These are phyloP conservation scores for Episyrphus balteatus DNA, from an alignment of 1,140 invertebrate species.

Conservation along the genomic window DNA sequence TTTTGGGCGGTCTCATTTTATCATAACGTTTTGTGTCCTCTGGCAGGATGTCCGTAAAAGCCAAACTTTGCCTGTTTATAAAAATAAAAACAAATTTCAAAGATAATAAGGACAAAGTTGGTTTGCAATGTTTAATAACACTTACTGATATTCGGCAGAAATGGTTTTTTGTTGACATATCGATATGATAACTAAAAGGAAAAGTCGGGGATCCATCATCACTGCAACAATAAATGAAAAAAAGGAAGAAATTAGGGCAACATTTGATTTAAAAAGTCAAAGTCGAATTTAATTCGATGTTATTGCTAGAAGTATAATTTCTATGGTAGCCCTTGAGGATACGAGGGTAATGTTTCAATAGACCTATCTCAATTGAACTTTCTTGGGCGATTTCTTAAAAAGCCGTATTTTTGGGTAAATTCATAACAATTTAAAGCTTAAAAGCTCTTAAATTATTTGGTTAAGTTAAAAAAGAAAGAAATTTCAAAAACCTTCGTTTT, in stretches of 20 bases:
- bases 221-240: neutral
- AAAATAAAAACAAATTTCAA: neutral
- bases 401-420: too few species aligned
- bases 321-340: too few species aligned
- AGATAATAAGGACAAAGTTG: neutral
- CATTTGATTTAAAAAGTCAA: neutral
- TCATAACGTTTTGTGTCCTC: conserved; percentile 77
- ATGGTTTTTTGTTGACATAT: conserved; percentile 29
- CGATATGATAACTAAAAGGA: conserved; percentile 26
- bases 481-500: too few species aligned
- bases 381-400: too few species aligned
- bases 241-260: neutral
- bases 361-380: too few species aligned
- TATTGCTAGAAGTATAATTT: too few species aligned
- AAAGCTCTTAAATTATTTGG: too few species aligned
- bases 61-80: conserved; percentile 57
- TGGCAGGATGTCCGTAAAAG: conserved; percentile 71
- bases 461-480: too few species aligned
- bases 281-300: too few species aligned
- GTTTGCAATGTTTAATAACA: conserved; percentile 1
- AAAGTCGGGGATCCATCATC: conserved; percentile 24
- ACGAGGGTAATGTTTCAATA: too few species aligned
- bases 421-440: too few species aligned
- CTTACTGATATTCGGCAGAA: conserved; percentile 33
- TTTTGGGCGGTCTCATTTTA: conserved; percentile 82